Evolutionary conservation across 2,888 invertebrate genomes (phyloP), one percentile per base, ranked within the genome.

Genomic region (Tinea pellionella): DNA sequence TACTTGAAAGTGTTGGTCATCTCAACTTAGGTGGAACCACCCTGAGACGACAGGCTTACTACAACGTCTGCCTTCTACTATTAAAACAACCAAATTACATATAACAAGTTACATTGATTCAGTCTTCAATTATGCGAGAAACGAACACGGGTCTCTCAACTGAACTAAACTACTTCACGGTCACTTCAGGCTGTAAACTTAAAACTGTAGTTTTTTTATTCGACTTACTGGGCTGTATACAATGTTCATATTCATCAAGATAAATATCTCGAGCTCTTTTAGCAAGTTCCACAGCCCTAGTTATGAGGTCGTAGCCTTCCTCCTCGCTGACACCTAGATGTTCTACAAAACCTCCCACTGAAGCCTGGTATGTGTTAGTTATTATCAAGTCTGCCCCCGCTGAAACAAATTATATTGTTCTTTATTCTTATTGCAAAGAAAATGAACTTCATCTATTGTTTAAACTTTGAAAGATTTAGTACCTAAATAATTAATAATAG

Each of bases 361-460:
- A 93, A 4, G 96, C 94, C 84, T 98, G 97, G 80, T 97, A 98
- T 51, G 96, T 96, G 70, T 94, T 94, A 42, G 97, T 96, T 71
- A 93, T 91, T 67, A 98, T 92, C 62, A 97, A 82, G 71, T 97
- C 93, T 43, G 96, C 93, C 16, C 97, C 97, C 72, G 94, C 96
- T 91, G 85, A 67, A 79, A n/a, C n/a, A n/a, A n/a, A 89, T 78
- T 41, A 62, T 62, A 64, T 60, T n/a, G 37, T 3, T 24, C 6
- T 24, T 24, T 24, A 24, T 24, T 24, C 24, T 24, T 24, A 24
- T 24, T 24, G 24, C 24, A 47, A 47, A 47, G n/a, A 15, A 47
- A 47, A 47, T 12, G 9, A 30, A 30, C 30, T 30, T 30, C 30
- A n/a, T n/a, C n/a, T n/a, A n/a, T n/a, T n/a, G n/a, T n/a, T n/a